Conservation (phyloP, 2,888 invertebrate genomes). For the Homarus gammarus region DNA sequence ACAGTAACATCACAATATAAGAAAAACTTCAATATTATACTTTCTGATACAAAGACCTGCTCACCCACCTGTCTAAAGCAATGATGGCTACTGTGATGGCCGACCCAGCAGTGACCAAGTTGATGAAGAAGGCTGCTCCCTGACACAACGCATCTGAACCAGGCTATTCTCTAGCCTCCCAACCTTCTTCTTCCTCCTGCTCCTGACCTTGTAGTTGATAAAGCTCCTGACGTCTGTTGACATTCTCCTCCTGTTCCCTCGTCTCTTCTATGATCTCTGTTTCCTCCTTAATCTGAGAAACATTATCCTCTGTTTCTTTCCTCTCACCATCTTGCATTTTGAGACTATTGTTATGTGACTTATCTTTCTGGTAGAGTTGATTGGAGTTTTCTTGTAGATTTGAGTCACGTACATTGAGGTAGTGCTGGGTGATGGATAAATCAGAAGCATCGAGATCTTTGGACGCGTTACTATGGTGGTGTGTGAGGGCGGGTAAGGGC, state of each 20-base stretch:
- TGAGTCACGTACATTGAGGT: not conserved
- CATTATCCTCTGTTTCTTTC: not conserved
- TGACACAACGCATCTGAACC: conserved; percentile 45
- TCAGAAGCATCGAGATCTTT: not conserved
- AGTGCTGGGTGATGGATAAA: not conserved
- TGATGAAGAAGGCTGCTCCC: conserved; percentile 69
- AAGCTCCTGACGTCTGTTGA: not conserved
- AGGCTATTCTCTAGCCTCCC: not conserved
- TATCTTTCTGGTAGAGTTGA: not conserved
- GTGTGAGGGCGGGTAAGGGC: not conserved
- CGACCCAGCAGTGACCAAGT: conserved; percentile 64
- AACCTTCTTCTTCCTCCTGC: not conserved
- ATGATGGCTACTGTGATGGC: conserved; percentile 72
- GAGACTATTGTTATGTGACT: not conserved
- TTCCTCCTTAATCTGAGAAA: not conserved
- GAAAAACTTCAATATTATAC: no score
- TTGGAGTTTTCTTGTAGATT: not conserved
- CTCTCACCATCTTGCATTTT: not conserved
- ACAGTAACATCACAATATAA: no score
- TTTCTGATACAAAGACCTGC: not conserved
- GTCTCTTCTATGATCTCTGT: not conserved
- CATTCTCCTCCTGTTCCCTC: not conserved
- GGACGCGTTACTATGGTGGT: not conserved
- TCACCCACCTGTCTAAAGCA: conserved; percentile 72
- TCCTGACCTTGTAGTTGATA: not conserved